These are phyloP conservation scores for Ceyx melanurus DNA, from an alignment of 2,113 vertebrate species.

Conservation along the genomic window DNA sequence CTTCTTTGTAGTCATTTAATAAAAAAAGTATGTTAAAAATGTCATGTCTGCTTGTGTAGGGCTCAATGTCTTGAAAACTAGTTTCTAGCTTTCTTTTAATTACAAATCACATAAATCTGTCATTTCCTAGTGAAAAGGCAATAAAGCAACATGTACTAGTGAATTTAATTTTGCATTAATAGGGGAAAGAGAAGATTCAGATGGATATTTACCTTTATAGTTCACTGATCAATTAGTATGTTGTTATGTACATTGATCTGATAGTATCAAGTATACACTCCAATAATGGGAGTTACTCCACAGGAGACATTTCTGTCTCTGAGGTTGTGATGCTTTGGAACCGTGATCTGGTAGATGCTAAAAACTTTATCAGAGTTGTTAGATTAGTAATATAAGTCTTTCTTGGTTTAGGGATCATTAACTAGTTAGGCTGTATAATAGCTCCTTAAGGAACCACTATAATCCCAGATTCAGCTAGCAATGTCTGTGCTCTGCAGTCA, in stretches of 20 bases:
- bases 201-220: conserved; percentile 25
- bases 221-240: conserved; percentile 24
- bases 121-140: background rate
- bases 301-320: conserved; percentile 7
- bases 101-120: background rate
- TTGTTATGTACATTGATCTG: conserved; percentile 27
- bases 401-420: conserved; percentile 31
- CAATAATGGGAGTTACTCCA: background rate
- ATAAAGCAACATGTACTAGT: background rate
- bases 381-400: conserved; percentile 15
- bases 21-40: background rate
- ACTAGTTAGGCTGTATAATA: conserved; percentile 10
- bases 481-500: background rate
- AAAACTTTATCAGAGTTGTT: conserved; percentile 21
- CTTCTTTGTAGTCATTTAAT: background rate
- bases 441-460: background rate
- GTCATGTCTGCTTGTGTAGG: background rate
- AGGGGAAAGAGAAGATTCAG: background rate
- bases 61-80: background rate
- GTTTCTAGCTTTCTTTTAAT: background rate
- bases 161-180: background rate
- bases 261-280: conserved; percentile 22
- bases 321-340: background rate
- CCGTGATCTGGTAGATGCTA: background rate
- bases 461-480: background rate